Base-by-base conservation (phyloP, 2,797 vertebrate species). In the Hemibagrus guttatus region DNA sequence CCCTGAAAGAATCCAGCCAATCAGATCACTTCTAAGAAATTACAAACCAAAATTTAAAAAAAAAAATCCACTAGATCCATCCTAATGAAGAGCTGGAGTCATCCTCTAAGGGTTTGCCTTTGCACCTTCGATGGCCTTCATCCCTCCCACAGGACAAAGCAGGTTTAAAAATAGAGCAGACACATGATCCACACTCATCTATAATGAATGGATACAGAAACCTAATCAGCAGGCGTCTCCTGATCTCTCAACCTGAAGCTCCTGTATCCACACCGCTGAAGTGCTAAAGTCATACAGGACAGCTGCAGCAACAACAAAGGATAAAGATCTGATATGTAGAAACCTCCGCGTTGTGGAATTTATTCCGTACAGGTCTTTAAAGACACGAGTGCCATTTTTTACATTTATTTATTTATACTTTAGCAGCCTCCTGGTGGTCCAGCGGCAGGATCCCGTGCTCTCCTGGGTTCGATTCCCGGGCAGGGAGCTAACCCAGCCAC, bases 121-220 rank as follows among this genome's bases (percentile, higher is more conserved):
- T 46, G 71, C 81, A 85, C 86, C 74, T 88, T 64, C 81, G 56
- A 59, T 83, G 87, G 84, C 88, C 90, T 88, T 89, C 89, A 90
- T 87, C 76, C 75, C 81, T 84, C 81, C 87, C 86, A 79, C 89
- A 92, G 86, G 90, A 93, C 90, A 93, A 92, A 93, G 89, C 86
- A 28, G 3, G 84, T 92, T 93, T 94, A 95, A 94, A 96, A 94
- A 95, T 95, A 94, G 92, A 89, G 76, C 46, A 85, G 91, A 91
- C 91, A 93, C 93, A 91, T 89, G 90, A 89, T 78, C 87, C 92
- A 89, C 63, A 87, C 92, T 91, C 93, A 94, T 95, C 84, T 92
- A 95, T 94, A 94, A 95, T 95, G 94, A 91, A 96, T 87, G 82
- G 85, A 64, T 86, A 81, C 81, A 88, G 89, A 86, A 85, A 90